Evolutionary conservation across 2,797 vertebrate genomes (phyloP), one percentile per base, ranked within the genome.

Genomic region (Fundulus diaphanus): DNA sequence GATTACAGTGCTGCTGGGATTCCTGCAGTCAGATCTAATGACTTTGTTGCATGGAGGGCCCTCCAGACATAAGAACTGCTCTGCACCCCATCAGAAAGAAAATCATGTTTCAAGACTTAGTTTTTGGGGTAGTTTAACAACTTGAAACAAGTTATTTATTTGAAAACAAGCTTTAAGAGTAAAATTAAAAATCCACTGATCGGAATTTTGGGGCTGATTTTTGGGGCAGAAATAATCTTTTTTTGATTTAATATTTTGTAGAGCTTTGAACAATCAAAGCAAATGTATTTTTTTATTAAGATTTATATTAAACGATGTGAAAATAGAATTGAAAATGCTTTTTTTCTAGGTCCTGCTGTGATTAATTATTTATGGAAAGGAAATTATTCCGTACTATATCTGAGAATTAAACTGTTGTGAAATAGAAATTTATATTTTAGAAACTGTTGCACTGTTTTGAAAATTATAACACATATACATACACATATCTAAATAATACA

Each of bases 11-110:
- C 59, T 24, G 73, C 72, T 33, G 42, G 57, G 74, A 15, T 79
- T 84, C 78, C 80, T 80, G 63, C 54, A 61, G 68, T 33, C 70
- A 0, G 5, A 59, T 79, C 9, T 82, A 80, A 87, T 73, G 51
- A 80, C 69, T 51, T 44, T 0, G n/a, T 46, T 27, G 9, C 44
- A 44, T 56, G 12, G 16, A 2, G 13, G 6, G 69, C 66, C 11
- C 48, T 35, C 24, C 40, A 68, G 33, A 68, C 48, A 2, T 61
- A 22, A 11, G 31, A 61, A 9, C 16, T 15, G 42, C 69, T 61
- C 22, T 44, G 52, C 15, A n/a, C 35, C n/a, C 46, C 29, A 22
- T 33, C 37, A 11, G 3, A 56, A 20, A 59, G 40, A 67, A 27
- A 46, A 35, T 35, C 31, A 35, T 35, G 57, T 31, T 11, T 31